Evolutionary conservation across 2,888 invertebrate genomes (phyloP).

Genomic region (Thymelicus acteon): DNA sequence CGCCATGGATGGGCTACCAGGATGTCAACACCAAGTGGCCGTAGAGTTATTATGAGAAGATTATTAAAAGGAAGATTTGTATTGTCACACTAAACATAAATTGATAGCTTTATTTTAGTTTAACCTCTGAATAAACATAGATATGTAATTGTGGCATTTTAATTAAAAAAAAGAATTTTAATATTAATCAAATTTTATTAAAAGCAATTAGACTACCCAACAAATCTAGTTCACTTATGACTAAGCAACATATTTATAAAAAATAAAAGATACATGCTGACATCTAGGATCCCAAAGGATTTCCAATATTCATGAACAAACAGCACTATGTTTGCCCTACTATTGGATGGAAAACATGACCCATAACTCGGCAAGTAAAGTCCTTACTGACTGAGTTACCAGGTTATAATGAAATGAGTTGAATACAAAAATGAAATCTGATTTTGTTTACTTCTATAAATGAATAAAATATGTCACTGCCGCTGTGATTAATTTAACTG

Average conservation of each 20-base stretch:
- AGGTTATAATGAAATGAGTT: too few species aligned
- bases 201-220: conserved; percentile 23
- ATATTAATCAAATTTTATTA: conserved; percentile 37
- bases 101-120: background rate
- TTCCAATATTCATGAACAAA: background rate
- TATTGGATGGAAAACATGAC: too few species aligned
- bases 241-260: conserved; percentile 31
- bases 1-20: conserved; percentile 89
- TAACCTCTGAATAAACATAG: conserved; percentile 4
- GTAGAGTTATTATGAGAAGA: conserved; percentile 90
- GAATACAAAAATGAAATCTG: too few species aligned
- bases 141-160: conserved; percentile 20
- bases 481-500: background rate
- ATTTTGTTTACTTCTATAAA: too few species aligned
- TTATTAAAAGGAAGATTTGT: conserved; percentile 90
- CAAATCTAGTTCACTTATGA: conserved; percentile 24
- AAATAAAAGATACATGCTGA: conserved; percentile 22
- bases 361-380: too few species aligned
- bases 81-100: conserved; percentile 85
- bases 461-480: background rate
- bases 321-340: background rate
- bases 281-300: background rate
- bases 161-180: conserved; percentile 36
- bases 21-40: conserved; percentile 88
- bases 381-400: too few species aligned